These are phyloP conservation scores for Rhinogobius similis DNA, from an alignment of 2,113 vertebrate species.

Conservation along the genomic window DNA sequence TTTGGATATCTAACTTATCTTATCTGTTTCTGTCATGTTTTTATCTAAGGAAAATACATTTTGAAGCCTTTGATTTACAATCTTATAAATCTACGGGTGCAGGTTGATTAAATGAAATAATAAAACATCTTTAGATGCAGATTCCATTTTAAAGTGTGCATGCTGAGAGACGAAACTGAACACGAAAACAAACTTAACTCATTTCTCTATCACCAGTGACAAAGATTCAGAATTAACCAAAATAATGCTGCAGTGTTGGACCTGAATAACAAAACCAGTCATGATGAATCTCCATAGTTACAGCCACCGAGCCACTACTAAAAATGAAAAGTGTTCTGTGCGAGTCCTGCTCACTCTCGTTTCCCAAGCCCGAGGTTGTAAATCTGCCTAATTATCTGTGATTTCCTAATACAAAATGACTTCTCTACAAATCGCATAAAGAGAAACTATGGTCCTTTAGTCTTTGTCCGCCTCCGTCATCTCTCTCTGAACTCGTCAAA, in stretches of 20 bases:
- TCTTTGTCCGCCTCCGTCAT: constrained; percentile 29
- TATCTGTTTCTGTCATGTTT: too few relatives aligned
- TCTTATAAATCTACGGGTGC: too few relatives aligned
- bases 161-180: too few relatives aligned
- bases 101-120: too few relatives aligned
- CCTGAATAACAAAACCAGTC: background rate
- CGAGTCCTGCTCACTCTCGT: background rate
- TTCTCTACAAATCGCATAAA: constrained; percentile 20
- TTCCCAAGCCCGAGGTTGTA: constrained; percentile 8
- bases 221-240: background rate
- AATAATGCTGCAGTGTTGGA: background rate
- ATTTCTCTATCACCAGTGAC: background rate
- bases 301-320: background rate
- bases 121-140: too few relatives aligned
- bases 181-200: background rate
- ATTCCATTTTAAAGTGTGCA: too few relatives aligned
- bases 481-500: constrained; percentile 34
- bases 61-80: too few relatives aligned
- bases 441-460: constrained; percentile 24
- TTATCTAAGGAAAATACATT: too few relatives aligned
- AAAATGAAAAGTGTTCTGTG: constrained; percentile 1
- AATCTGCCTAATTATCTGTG: constrained; percentile 25
- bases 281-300: constrained; percentile 4
- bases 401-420: constrained; percentile 25
- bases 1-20: too few relatives aligned